phyloP scores from a whole-genome alignment of 2,888 invertebrate species.

The Epistrophella euchroma region DNA sequence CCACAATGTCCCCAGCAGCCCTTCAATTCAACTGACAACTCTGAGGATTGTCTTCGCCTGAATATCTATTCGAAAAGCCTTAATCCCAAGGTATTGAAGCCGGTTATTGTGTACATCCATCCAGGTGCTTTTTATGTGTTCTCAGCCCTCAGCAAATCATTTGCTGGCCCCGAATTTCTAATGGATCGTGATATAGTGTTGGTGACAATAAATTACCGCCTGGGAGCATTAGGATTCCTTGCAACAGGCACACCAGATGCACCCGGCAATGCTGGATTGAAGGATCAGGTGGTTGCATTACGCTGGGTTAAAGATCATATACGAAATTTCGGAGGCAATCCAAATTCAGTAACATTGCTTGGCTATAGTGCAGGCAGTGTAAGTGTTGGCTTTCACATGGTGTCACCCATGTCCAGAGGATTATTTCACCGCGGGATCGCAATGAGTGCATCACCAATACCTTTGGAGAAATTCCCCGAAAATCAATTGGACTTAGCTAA shows the following conservation, averaged over 20 bases:
- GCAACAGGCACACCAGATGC: slow-evolving; percentile 87
- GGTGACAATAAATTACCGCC: slow-evolving; percentile 87
- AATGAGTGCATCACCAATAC: slow-evolving; percentile 87
- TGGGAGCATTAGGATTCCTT: slow-evolving; percentile 85
- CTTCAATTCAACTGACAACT: slow-evolving; percentile 79
- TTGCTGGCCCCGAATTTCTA: slow-evolving; percentile 85
- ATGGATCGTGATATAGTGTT: slow-evolving; percentile 87
- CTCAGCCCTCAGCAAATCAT: slow-evolving; percentile 85
- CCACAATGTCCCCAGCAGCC: slow-evolving; percentile 85
- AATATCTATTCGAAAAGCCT: slow-evolving; percentile 85
- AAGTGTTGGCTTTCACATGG: slow-evolving; percentile 85
- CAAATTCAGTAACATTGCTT: slow-evolving; percentile 86
- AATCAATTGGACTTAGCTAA: slow-evolving; percentile 86
- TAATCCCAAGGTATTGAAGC: slow-evolving; percentile 78
- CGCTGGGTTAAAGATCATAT: slow-evolving; percentile 88
- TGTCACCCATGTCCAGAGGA: slow-evolving; percentile 88
- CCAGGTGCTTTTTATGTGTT: slow-evolving; percentile 87
- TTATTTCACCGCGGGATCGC: slow-evolving; percentile 89
- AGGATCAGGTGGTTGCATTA: slow-evolving; percentile 88
- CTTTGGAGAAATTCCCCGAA: slow-evolving; percentile 84
- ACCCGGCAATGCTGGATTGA: slow-evolving; percentile 89
- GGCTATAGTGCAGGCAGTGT: slow-evolving; percentile 86
- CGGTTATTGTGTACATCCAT: slow-evolving; percentile 88
- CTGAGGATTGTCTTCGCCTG: slow-evolving; percentile 86
- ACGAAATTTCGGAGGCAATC: slow-evolving; percentile 88